Evolutionary conservation across 1,140 invertebrate species (phyloP).

Genomic region (Lordiphosa stackelbergi): DNA sequence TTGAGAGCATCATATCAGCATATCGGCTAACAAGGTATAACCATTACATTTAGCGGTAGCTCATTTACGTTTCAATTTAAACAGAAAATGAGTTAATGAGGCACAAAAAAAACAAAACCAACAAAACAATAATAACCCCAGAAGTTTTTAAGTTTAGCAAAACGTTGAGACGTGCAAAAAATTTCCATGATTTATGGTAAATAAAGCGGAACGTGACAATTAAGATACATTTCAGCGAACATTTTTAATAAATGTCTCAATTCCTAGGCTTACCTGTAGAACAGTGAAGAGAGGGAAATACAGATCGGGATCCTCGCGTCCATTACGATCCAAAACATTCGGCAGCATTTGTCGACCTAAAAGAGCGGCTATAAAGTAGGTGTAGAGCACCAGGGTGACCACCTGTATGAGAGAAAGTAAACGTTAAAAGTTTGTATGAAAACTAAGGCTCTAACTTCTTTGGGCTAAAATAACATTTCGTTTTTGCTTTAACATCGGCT

Average conservation of each 20-base stretch:
- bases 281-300: conserved; percentile 96
- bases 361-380: conserved; percentile 92
- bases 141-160: conserved; percentile 40
- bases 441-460: too few species aligned
- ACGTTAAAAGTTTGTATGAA: background rate
- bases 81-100: conserved; percentile 36
- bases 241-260: conserved; percentile 14
- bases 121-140: conserved; percentile 25
- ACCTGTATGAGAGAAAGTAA: conserved; percentile 82
- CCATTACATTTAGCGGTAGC: conserved; percentile 51
- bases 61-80: conserved; percentile 38
- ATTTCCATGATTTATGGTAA: conserved; percentile 45
- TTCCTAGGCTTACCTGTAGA: conserved; percentile 83
- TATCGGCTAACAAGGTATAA: conserved; percentile 52
- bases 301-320: conserved; percentile 85
- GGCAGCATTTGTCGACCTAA: conserved; percentile 90
- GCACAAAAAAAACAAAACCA: conserved; percentile 20
- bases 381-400: conserved; percentile 92
- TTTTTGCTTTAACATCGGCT: too few species aligned
- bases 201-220: conserved; percentile 57
- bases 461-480: too few species aligned
- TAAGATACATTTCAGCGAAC: conserved; percentile 32
- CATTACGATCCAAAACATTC: conserved; percentile 77
- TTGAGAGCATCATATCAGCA: conserved; percentile 21
- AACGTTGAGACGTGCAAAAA: conserved; percentile 51